Evolutionary conservation across 2,888 invertebrate genomes (phyloP), one percentile per base, ranked within the genome.

Genomic region (Crematogaster levior): DNA sequence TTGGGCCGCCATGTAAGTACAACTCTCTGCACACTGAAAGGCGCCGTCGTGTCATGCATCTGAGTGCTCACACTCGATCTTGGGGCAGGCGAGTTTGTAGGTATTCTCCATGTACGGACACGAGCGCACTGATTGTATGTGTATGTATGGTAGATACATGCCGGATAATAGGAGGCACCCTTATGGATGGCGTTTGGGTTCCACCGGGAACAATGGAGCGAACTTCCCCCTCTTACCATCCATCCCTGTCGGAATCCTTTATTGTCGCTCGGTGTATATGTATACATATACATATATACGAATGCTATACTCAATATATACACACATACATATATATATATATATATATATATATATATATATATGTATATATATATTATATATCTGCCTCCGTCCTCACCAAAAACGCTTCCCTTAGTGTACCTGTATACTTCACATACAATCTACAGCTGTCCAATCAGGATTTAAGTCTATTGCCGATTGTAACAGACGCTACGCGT

Each of bases 211-310:
- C 94, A 94, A 94, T 94, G 92, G 92, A 89, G 88, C 85, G 83
- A 84, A 87, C 87, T 86, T 79, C 70, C 81, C 83, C 85, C 89
- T 88, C 85, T 84, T 83, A 86, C 87, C 91, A 92, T 93, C 91
- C 92, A 92, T 94, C 93, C 93, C 93, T 92, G 92, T 93, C 91
- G 91, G 92, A 94, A 93, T 94, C 94, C 93, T 93, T 93, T 93
- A 93, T 94, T 94, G 90, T 91, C 86, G 88, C 88, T 87, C 88
- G 84, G 85, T 85, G 82, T 86, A 90, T 89, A 89, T 89, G 90
- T 86, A 84, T 82, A 12, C n/a, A n/a, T n/a, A 56, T 2, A 18
- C 24, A 86, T 27, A 30, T 15, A 68, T 10, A 53, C 58, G 18
- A 6, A 63, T 74, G 90, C 91, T 85, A 86, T 87, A 86, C 87